phyloP scores from a whole-genome alignment of 2,113 vertebrate species.

The Ageneiosus marmoratus region DNA sequence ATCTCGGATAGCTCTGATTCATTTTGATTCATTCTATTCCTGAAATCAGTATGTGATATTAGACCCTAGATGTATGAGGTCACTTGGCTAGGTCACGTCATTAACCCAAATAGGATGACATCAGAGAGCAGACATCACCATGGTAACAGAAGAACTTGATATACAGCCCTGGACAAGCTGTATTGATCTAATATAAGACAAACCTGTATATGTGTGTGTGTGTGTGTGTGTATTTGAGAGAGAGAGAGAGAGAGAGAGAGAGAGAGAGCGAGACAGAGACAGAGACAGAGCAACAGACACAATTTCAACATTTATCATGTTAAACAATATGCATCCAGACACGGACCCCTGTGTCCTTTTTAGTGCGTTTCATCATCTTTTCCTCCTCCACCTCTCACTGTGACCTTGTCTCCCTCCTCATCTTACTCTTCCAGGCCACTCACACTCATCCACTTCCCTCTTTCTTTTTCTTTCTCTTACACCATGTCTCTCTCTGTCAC shows the following conservation, averaged over 20 bases:
- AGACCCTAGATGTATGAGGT: neutral
- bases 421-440: slow-evolving; percentile 24
- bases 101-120: slow-evolving; percentile 28
- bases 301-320: neutral
- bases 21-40: neutral
- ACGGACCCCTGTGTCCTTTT: neutral
- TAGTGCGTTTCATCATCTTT: neutral
- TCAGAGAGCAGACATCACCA: slow-evolving; percentile 24
- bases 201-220: slow-evolving; percentile 5
- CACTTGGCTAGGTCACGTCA: slow-evolving; percentile 17
- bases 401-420: slow-evolving; percentile 25
- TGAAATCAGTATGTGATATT: neutral
- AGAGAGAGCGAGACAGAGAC: neutral
- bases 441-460: slow-evolving; percentile 50
- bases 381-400: neutral
- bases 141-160: slow-evolving; percentile 39
- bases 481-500: slow-evolving; percentile 50
- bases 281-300: neutral
- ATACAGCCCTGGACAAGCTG: slow-evolving; percentile 5
- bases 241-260: neutral
- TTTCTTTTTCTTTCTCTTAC: slow-evolving; percentile 56
- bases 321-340: neutral
- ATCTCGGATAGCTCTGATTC: neutral
- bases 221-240: too few species aligned
- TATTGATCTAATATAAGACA: slow-evolving; percentile 24